Evolutionary conservation across 2,113 vertebrate genomes (phyloP), one percentile per base, ranked within the genome.

Genomic region (Setophaga coronata): DNA sequence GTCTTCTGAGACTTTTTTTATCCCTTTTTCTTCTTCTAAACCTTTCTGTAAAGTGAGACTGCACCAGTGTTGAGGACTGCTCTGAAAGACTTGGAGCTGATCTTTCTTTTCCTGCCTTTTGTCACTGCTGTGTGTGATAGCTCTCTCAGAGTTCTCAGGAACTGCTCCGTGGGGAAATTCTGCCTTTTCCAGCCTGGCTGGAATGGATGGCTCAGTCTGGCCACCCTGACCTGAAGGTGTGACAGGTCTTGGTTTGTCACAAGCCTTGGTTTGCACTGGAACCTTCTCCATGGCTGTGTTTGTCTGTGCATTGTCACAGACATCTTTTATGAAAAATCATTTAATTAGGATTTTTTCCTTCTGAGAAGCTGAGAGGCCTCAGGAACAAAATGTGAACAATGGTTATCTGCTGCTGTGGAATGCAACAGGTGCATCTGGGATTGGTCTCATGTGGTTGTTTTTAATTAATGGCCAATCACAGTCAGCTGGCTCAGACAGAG

Each of bases 71-170:
- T 92, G 45, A 69, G n/a, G 82, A 45, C 18, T 12, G 17, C 20
- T 24, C 40, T 65, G 29, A 42, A 66, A 84, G 73, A 33, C 36
- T 56, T 74, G 47, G 60, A 89, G 64, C n/a, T 84, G 31, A 77
- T 45, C 23, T 65, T 71, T 34, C n/a, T n/a, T 93, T 80, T 73
- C 15, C 8, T 69, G 57, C 36, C 36, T 77, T 64, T 60, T 81
- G 67, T 77, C 24, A 25, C 51, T 87, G 61, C 47, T 66, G 51
- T 70, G 38, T 66, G 54, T 71, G 38, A 14, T 42, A 62, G 38
- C 18, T 28, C 21, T 53, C 60, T 42, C 57, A 24, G 24, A 0
- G 0, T 43, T 67, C 33, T 73, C 43, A 11, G 31, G 74, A 62
- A 5, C 47, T 78, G 58, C 58, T 64, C 19, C 36, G 36, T 51